Evolutionary conservation across 2,888 invertebrate species (phyloP).

Genomic region (Leptinotarsa haldemani): DNA sequence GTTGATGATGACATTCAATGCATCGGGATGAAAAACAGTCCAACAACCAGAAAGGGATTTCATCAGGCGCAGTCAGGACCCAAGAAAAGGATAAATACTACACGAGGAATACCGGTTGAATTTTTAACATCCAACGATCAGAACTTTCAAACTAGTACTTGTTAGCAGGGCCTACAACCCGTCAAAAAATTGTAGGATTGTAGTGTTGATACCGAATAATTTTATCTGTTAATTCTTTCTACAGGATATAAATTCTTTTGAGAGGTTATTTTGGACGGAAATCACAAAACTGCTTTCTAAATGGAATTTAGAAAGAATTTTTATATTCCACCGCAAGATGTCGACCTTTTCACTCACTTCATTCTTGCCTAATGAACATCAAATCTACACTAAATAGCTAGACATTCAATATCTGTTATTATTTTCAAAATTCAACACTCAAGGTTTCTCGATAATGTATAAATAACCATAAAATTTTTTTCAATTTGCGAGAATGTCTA

Average conservation of each 20-base stretch:
- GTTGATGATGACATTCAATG: neutral
- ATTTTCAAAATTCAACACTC: no score
- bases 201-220: no score
- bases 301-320: neutral
- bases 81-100: neutral
- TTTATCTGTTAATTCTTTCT: neutral
- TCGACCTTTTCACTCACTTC: neutral
- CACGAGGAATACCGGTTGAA: neutral
- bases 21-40: neutral
- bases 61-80: neutral
- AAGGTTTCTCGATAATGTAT: no score
- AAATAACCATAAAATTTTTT: no score
- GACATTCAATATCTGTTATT: no score
- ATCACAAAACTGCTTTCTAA: neutral
- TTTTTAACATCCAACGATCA: neutral
- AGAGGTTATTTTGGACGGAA: neutral
- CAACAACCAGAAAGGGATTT: neutral
- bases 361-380: no score
- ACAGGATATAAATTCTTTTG: neutral
- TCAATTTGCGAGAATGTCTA: no score
- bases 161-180: no score
- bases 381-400: no score
- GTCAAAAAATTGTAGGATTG: no score
- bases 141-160: no score
- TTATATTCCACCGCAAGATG: neutral